A percentile compares a stretch with the other conserved stretches of the same genome.
Evolutionary conservation across 2,797 vertebrate species (phyloP).

Genomic region (Peromyscus nudipes): DNA sequence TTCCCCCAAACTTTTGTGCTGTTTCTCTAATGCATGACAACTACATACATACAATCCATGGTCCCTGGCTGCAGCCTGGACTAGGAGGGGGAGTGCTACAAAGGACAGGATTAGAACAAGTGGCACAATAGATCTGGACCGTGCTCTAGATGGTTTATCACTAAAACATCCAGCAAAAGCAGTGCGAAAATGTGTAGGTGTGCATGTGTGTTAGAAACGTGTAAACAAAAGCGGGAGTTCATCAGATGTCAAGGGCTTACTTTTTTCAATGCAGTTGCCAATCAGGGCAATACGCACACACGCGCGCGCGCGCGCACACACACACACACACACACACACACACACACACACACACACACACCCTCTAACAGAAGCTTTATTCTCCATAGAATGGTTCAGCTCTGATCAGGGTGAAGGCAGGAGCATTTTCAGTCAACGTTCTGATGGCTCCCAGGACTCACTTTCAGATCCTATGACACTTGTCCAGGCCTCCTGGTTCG

Average conservation of each 20-base stretch:
- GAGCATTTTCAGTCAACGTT: constrained; percentile 48
- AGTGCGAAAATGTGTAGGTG: not conserved
- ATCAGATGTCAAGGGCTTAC: constrained; percentile 57
- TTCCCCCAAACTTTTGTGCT: constrained; percentile 26
- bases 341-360: not conserved
- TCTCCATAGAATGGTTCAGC: constrained; percentile 15
- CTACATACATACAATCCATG: constrained; percentile 18
- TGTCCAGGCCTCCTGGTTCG: constrained; percentile 55
- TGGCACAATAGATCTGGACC: not conserved
- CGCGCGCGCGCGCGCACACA: not conserved
- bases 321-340: not conserved
- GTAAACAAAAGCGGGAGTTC: constrained; percentile 7
- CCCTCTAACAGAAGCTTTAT: not conserved
- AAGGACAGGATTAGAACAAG: constrained; percentile 13
- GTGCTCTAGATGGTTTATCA: not conserved
- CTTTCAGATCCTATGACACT: constrained; percentile 42
- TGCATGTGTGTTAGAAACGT: not conserved
- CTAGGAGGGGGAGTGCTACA: not conserved
- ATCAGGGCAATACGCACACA: constrained; percentile 18
- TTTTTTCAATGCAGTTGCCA: constrained; percentile 66
- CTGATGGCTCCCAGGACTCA: constrained; percentile 36
- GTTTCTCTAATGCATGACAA: constrained; percentile 24
- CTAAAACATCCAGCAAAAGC: not conserved
- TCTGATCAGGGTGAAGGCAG: constrained; percentile 54
- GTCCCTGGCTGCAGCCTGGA: not conserved